phyloP scores from a whole-genome alignment of 2,888 invertebrate genomes.

The Isoperla grammatica region DNA sequence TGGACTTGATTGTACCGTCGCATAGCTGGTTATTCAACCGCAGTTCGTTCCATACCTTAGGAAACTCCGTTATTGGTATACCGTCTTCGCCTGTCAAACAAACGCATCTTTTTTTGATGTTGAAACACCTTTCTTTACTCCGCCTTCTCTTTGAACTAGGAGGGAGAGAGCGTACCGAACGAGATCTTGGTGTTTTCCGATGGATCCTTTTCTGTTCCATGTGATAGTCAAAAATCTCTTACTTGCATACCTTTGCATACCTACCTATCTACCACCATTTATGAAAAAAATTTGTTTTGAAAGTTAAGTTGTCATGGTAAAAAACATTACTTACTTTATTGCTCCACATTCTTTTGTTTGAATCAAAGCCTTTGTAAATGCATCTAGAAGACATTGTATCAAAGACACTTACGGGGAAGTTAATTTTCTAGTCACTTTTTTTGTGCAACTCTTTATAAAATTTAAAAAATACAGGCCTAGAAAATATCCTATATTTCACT shows the following conservation, averaged over 20 bases:
- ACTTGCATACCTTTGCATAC: neutral
- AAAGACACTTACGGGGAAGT: too few relatives aligned
- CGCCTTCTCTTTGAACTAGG: too few relatives aligned
- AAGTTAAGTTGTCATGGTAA: neutral
- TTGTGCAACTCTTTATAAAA: too few relatives aligned
- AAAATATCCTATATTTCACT: too few relatives aligned
- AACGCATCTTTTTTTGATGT: slow-evolving; percentile 47
- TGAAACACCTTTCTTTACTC: neutral
- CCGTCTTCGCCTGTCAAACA: slow-evolving; percentile 56
- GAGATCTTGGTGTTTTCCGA: neutral
- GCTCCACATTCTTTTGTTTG: too few relatives aligned
- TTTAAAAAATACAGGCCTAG: too few relatives aligned
- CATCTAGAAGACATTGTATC: too few relatives aligned
- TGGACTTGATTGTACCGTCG: slow-evolving; percentile 62
- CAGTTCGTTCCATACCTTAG: slow-evolving; percentile 62
- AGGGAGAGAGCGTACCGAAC: too few relatives aligned
- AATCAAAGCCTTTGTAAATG: too few relatives aligned
- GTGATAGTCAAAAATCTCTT: neutral
- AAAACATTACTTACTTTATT: neutral
- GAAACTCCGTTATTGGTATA: slow-evolving; percentile 52
- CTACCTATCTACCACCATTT: neutral
- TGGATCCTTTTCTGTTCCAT: neutral
- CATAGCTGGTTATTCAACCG: slow-evolving; percentile 45
- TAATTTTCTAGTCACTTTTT: too few relatives aligned
- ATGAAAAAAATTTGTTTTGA: neutral